Evolutionary conservation across 1,140 invertebrate genomes (phyloP).

Genomic region (Rhizoglyphus robini): DNA sequence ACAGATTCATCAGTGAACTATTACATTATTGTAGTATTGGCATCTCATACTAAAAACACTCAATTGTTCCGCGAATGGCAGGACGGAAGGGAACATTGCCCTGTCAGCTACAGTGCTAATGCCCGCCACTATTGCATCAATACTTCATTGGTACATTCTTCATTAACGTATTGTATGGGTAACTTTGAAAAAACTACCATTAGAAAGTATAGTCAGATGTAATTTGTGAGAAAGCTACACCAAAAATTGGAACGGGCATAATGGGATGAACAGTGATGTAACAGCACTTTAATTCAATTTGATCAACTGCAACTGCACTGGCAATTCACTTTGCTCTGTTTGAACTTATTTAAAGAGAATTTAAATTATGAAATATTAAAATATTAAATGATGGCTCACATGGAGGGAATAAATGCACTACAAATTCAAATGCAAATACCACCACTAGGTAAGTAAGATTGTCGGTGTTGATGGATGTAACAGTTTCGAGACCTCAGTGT

Average conservation of each 20-base stretch:
- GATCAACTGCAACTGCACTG: not conserved
- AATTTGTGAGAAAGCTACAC: not conserved
- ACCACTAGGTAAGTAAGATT: not conserved
- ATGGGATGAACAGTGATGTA: not conserved
- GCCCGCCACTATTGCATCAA: not conserved
- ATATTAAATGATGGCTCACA: too few relatives aligned
- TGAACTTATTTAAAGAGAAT: not conserved
- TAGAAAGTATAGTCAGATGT: too few relatives aligned
- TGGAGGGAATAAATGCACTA: too few relatives aligned
- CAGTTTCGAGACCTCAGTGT: not conserved
- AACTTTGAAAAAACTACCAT: not conserved
- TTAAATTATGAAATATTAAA: not conserved
- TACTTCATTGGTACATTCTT: not conserved
- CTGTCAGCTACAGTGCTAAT: not conserved
- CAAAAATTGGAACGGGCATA: conserved; percentile 2
- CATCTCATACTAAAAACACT: too few relatives aligned
- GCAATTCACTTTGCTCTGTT: not conserved
- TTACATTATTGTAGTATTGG: too few relatives aligned
- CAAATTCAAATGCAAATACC: too few relatives aligned
- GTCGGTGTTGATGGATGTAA: not conserved
- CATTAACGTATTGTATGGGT: not conserved
- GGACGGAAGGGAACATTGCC: not conserved
- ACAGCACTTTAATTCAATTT: conserved; percentile 3
- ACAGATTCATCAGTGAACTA: too few relatives aligned
- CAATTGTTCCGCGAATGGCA: not conserved